Percentiles rank a stretch among this genome's conserved stretches.
Conservation (phyloP, 2,888 invertebrate genomes). For the Eulithis testata region DNA sequence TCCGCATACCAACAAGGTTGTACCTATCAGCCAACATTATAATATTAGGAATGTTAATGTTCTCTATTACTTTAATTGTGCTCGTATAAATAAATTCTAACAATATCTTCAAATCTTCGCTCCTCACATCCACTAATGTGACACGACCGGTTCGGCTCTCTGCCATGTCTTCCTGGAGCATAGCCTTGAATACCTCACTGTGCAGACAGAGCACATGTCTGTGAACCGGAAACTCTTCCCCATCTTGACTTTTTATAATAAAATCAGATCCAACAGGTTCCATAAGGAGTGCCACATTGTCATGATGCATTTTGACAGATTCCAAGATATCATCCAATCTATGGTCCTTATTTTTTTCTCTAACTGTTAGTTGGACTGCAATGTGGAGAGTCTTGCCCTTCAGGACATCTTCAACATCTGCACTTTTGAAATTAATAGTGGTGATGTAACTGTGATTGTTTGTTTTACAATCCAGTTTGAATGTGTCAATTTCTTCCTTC, state of each 20-base stretch:
- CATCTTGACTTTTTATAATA: conserved; percentile 70
- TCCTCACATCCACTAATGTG: conserved; percentile 64
- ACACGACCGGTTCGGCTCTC: conserved; percentile 71
- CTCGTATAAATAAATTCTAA: conserved; percentile 75
- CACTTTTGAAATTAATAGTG: conserved; percentile 65
- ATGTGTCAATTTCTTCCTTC: conserved; percentile 5
- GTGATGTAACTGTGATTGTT: conserved; percentile 53
- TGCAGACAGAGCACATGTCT: conserved; percentile 63
- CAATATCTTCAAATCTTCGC: conserved; percentile 65
- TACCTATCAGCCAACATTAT: conserved; percentile 72
- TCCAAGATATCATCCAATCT: conserved; percentile 43
- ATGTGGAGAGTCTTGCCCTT: conserved; percentile 65
- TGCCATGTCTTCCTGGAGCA: conserved; percentile 75
- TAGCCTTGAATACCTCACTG: conserved; percentile 78
- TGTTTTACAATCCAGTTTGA: conserved; percentile 15
- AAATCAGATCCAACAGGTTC: conserved; percentile 73
- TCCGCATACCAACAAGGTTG: conserved; percentile 64
- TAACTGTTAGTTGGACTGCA: conserved; percentile 41
- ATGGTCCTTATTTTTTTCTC: not conserved
- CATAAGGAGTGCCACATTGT: conserved; percentile 60
- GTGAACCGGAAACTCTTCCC: conserved; percentile 67
- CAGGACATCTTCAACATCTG: conserved; percentile 62
- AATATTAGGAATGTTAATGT: conserved; percentile 61
- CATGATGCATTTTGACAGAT: conserved; percentile 49
- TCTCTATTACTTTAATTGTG: conserved; percentile 61